Conservation (phyloP, 2,888 invertebrate species). For the Dioctria rufipes region DNA sequence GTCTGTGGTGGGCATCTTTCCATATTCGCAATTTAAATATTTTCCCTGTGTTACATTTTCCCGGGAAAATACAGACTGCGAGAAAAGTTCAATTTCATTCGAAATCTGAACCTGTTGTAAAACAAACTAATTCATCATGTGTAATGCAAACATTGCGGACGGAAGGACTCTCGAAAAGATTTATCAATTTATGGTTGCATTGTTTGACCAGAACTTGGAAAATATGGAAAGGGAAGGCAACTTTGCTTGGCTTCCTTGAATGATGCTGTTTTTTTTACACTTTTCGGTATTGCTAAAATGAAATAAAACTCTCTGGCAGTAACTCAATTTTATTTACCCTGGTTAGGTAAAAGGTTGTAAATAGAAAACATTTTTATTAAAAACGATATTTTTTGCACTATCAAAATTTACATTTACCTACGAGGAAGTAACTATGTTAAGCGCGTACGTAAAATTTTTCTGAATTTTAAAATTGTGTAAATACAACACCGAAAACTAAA, state of each 20-base stretch:
- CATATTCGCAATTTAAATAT: conserved; percentile 1
- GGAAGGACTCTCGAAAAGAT: background rate
- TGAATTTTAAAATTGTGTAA: too few species aligned
- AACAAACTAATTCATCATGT: conserved; percentile 41
- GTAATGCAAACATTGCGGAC: conserved; percentile 23
- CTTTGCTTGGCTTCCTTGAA: background rate
- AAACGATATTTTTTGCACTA: too few species aligned
- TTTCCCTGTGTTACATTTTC: conserved; percentile 23
- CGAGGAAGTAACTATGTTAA: too few species aligned
- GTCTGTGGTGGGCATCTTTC: background rate
- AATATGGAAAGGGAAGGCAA: background rate
- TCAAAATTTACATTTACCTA: too few species aligned
- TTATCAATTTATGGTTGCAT: conserved; percentile 18
- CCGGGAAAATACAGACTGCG: background rate
- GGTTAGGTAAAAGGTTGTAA: too few species aligned
- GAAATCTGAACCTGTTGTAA: background rate
- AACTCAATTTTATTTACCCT: too few species aligned
- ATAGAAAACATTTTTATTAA: too few species aligned
- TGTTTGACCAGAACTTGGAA: background rate
- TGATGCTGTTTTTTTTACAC: background rate
- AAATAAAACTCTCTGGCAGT: background rate
- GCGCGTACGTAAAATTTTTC: too few species aligned
- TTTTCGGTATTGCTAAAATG: background rate
- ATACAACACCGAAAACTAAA: too few species aligned
- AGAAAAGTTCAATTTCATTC: conserved; percentile 9